phyloP scores from a whole-genome alignment of 2,797 vertebrate genomes.

The Malurus leucopterus region DNA sequence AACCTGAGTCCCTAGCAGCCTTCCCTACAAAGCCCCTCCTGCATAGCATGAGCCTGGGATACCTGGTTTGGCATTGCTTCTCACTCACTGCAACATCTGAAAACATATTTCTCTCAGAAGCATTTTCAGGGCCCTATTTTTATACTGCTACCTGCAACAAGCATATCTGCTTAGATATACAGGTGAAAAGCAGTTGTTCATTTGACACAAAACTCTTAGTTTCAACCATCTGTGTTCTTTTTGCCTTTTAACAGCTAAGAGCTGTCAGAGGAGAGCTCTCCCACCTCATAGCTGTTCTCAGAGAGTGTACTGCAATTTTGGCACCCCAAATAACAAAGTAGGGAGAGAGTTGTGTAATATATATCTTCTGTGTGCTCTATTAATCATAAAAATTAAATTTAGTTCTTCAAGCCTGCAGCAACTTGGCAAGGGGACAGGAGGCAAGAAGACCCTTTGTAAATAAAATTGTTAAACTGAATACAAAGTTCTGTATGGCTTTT shows the following conservation, averaged over 20 bases:
- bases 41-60: neutral
- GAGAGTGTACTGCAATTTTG: neutral
- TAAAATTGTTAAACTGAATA: neutral
- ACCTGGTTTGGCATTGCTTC: neutral
- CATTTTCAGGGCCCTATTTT: neutral
- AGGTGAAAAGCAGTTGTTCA: neutral
- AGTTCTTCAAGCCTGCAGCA: neutral
- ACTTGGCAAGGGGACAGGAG: neutral
- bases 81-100: neutral
- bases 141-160: neutral
- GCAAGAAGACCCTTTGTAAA: neutral
- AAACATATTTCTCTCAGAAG: neutral
- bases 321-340: neutral
- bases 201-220: neutral
- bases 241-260: neutral
- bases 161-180: neutral
- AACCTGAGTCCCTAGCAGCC: neutral
- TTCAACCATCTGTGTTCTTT: slow-evolving; percentile 10
- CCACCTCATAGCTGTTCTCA: neutral
- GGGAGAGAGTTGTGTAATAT: neutral
- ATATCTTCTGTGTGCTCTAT: neutral
- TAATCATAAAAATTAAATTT: neutral
- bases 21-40: neutral
- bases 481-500: neutral
- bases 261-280: neutral